phyloP scores from a whole-genome alignment of 2,888 invertebrate genomes.

The Alitta virens region DNA sequence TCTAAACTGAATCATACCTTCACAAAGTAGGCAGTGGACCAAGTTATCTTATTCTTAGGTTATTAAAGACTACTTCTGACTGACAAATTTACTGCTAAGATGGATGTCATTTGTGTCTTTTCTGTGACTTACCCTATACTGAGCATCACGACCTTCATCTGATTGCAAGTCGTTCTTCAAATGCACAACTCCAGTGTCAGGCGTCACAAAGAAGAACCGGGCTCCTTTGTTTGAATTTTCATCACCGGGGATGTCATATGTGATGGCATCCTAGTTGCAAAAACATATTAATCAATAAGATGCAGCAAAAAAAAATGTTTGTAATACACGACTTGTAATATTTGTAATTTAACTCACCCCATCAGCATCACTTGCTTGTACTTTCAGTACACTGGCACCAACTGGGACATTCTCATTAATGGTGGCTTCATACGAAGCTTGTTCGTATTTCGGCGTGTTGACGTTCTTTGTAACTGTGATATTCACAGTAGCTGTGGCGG shows the following conservation, averaged over 20 bases:
- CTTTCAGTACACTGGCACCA: constrained; percentile 32
- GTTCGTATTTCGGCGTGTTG: constrained; percentile 36
- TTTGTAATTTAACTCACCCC: constrained; percentile 13
- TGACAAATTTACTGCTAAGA: too few species aligned
- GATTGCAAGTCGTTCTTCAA: constrained; percentile 20
- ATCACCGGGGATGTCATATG: constrained; percentile 11
- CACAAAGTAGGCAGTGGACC: too few species aligned
- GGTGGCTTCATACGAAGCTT: constrained; percentile 28
- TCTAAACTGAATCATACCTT: too few species aligned
- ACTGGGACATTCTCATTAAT: constrained; percentile 39
- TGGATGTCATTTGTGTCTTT: too few species aligned
- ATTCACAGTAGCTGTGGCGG: constrained; percentile 40
- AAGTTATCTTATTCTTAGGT: too few species aligned
- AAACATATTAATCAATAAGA: too few species aligned
- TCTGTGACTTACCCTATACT: constrained; percentile 34
- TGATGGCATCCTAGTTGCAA: constrained; percentile 10
- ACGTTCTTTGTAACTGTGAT: constrained; percentile 43
- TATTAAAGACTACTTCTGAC: too few species aligned
- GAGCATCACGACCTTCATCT: constrained; percentile 16
- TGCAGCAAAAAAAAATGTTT: too few species aligned
- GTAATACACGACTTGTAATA: too few species aligned
- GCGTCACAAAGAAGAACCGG: constrained; percentile 29
- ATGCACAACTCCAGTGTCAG: constrained; percentile 23
- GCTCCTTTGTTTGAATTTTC: constrained; percentile 8
- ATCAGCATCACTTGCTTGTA: constrained; percentile 33